Conservation (phyloP, 2,797 vertebrate genomes). For the Trachops cirrhosus region DNA sequence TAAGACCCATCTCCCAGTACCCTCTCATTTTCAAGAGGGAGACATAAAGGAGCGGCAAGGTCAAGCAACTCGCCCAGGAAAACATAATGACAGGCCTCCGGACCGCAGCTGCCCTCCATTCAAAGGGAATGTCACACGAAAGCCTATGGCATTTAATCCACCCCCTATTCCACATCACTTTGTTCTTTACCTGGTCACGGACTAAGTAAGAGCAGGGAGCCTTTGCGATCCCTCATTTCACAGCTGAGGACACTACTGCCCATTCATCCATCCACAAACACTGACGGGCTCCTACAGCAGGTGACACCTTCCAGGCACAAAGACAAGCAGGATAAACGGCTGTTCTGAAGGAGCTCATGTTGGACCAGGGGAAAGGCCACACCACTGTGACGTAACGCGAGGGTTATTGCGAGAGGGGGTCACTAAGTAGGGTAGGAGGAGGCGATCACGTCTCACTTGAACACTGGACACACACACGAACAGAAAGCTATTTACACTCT, state of each 20-base stretch:
- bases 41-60: not conserved
- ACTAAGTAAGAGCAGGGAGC: not conserved
- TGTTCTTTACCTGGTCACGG: not conserved
- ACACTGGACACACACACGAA: not conserved
- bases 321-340: not conserved
- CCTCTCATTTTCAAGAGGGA: conserved; percentile 1
- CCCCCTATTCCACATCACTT: not conserved
- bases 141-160: not conserved
- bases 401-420: not conserved
- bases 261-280: not conserved
- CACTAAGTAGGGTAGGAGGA: not conserved
- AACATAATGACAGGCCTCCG: not conserved
- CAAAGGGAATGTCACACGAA: not conserved
- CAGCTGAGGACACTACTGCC: not conserved
- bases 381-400: not conserved
- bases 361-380: not conserved
- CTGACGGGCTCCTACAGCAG: not conserved
- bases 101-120: not conserved
- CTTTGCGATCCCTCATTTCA: not conserved
- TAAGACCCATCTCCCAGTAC: not conserved
- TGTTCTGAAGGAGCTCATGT: not conserved
- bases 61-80: not conserved
- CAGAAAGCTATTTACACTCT: not conserved
- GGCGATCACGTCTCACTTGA: not conserved
- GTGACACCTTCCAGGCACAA: not conserved